Evolutionary conservation across 2,113 vertebrate genomes (phyloP), one percentile per base, ranked within the genome.

Genomic region (Sapayoa aenigma): DNA sequence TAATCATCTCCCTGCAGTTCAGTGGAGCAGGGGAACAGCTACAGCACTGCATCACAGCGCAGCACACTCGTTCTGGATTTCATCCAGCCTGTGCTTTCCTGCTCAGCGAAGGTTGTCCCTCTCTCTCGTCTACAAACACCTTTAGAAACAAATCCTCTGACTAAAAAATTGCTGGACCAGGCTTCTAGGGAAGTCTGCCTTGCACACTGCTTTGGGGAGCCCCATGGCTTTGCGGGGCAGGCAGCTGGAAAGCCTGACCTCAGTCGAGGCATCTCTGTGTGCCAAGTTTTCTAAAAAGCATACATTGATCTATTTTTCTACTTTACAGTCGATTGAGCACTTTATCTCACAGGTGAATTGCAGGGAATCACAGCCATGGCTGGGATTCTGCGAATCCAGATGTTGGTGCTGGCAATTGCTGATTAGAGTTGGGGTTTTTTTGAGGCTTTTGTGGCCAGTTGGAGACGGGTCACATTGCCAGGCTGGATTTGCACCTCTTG

Each of bases 201-300:
- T 20, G 44, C 12, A 1, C 0, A 0, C 15, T 20, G 31, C 52
- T n/a, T 8, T 23, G 23, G 31, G 42, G 63, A 89, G 37, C 60
- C 13, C 35, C 16, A 0, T 2, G 12, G 41, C 5, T 16, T 35
- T 6, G 3, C 0, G 0, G 65, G 47, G 15, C 30, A 49, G 65
- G 49, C 37, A 41, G 47, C 53, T 37, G 68, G 67, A 47, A 60
- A 39, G 23, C 33, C 59, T 47, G 41, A 30, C 23, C 53, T 60
- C n/a, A 33, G 8, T 2, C 3, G 0, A 14, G 62, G 2, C 9
- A n/a, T 5, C 11, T 19, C 2, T 12, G 25, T 9, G 23, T 59
- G 50, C 23, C 79, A 25, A 24, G 44, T 9, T 58, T 39, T 50
- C 66, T 46, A 18, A 46, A 52, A 33, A 41, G 15, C 15, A 8